phyloP scores from a whole-genome alignment of 2,888 invertebrate genomes.

The Hyles lineata region DNA sequence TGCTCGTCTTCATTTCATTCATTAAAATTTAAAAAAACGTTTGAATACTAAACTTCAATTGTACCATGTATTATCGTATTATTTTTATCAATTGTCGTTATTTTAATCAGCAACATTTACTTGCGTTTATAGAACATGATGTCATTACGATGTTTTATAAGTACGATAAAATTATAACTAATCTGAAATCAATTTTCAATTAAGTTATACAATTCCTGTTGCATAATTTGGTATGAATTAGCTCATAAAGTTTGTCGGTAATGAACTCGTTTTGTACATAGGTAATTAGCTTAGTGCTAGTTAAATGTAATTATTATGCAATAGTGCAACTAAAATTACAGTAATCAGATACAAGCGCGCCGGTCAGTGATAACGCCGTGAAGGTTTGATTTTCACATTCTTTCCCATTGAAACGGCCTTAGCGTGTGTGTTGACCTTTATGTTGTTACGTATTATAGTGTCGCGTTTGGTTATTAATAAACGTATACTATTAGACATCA shows the following conservation, averaged over 20 bases:
- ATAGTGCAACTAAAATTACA: slow-evolving; percentile 31
- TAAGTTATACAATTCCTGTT: not conserved
- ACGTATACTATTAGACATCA: not conserved
- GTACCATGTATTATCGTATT: too few relatives aligned
- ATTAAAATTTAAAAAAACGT: too few relatives aligned
- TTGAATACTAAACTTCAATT: too few relatives aligned
- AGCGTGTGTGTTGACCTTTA: not conserved
- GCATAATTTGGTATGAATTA: not conserved
- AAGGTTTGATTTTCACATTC: slow-evolving; percentile 52
- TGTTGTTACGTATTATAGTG: not conserved
- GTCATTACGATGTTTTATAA: not conserved
- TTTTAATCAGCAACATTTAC: too few relatives aligned
- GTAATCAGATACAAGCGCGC: slow-evolving; percentile 46
- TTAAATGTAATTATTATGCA: not conserved
- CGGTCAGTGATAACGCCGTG: slow-evolving; percentile 40
- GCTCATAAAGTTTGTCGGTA: not conserved
- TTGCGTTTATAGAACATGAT: too few relatives aligned
- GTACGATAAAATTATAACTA: not conserved
- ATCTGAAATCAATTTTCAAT: not conserved
- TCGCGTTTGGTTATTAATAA: not conserved
- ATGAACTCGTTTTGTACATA: not conserved
- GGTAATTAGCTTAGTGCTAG: not conserved
- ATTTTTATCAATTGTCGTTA: too few relatives aligned
- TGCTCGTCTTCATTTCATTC: too few relatives aligned
- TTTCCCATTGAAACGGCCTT: slow-evolving; percentile 51